A percentile compares a stretch with the other conserved stretches of the same genome.
Evolutionary conservation across 2,797 vertebrate species (phyloP).

Genomic region (Eospalax fontanierii): DNA sequence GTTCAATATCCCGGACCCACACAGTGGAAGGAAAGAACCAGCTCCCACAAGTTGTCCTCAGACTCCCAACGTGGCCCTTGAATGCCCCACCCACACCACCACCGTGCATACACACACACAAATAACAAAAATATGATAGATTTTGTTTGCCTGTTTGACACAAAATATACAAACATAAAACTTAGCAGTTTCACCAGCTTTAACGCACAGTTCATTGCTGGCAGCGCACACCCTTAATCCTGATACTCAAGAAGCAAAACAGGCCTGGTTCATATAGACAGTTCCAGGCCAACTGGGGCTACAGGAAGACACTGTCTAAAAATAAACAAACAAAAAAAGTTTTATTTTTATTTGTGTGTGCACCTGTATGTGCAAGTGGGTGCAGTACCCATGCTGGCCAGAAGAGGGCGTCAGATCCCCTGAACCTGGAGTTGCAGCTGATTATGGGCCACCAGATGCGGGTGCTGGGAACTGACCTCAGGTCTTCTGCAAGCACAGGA

Average conservation of each 20-base stretch:
- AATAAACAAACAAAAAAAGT: too few relatives aligned
- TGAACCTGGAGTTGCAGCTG: neutral
- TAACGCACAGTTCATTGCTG: too few relatives aligned
- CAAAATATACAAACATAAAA: neutral
- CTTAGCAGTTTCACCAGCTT: neutral
- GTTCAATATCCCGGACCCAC: neutral
- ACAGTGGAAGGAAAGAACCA: neutral
- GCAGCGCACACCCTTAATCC: too few relatives aligned
- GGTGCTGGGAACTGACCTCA: neutral
- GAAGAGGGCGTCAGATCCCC: neutral
- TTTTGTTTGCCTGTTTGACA: neutral
- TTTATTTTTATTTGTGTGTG: neutral
- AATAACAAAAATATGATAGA: neutral
- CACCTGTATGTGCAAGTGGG: neutral
- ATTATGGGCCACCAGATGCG: neutral
- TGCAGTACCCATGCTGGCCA: neutral
- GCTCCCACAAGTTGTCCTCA: neutral
- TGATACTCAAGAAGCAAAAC: too few relatives aligned
- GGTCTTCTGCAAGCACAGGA: neutral
- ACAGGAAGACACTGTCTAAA: too few relatives aligned
- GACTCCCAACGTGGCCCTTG: neutral
- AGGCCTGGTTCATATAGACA: too few relatives aligned
- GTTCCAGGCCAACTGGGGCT: too few relatives aligned
- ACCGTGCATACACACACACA: neutral
- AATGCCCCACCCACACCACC: neutral